Evolutionary conservation across 2,797 vertebrate species (phyloP).

Genomic region (Cryptoprocta ferox): DNA sequence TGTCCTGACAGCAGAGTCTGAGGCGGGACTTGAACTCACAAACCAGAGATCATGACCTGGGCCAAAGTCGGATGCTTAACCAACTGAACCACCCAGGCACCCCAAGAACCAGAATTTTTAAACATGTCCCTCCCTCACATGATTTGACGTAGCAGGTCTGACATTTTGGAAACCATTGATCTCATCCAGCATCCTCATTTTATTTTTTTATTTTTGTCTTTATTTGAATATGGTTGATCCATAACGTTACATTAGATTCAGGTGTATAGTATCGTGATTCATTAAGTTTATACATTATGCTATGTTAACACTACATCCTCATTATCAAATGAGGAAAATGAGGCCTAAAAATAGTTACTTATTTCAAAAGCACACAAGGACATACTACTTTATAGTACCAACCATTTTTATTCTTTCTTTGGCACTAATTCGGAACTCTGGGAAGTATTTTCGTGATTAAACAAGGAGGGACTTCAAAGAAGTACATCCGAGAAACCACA

Average conservation of each 20-base stretch:
- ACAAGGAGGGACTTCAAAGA: neutral
- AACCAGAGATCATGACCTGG: too few relatives aligned
- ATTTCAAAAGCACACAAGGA: neutral
- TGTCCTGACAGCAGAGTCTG: too few relatives aligned
- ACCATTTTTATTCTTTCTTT: neutral
- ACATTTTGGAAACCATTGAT: neutral
- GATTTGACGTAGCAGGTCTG: neutral
- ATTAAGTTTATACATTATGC: neutral
- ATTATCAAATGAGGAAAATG: neutral
- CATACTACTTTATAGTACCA: neutral
- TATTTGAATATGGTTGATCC: neutral
- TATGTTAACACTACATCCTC: neutral
- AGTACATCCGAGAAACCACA: neutral
- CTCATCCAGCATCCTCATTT: neutral
- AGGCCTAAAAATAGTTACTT: neutral
- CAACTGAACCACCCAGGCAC: too few relatives aligned
- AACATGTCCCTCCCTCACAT: neutral
- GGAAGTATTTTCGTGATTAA: neutral
- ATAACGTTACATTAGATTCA: neutral
- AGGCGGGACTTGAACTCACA: too few relatives aligned
- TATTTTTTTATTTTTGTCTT: neutral
- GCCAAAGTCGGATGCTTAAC: too few relatives aligned
- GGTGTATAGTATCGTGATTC: neutral
- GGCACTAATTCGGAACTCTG: constrained; percentile 5
- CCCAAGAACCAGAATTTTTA: neutral